Evolutionary conservation across 1,140 invertebrate species (phyloP).

Genomic region (Lordiphosa clarofinis): DNA sequence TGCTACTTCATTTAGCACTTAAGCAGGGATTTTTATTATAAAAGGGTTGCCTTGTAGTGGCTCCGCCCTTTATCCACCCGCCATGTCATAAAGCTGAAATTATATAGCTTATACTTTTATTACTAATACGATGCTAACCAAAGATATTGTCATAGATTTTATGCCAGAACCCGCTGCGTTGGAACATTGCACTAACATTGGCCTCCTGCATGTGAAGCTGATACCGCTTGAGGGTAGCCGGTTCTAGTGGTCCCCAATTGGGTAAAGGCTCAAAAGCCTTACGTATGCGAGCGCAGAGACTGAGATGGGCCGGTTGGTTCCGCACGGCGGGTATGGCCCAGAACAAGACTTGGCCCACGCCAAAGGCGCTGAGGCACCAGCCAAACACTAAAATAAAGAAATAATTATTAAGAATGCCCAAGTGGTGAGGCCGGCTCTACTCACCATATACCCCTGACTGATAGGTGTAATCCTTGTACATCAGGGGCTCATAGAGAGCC

Average conservation of each 20-base stretch:
- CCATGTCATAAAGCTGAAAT: conserved; percentile 47
- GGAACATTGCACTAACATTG: conserved; percentile 52
- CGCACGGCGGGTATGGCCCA: conserved; percentile 80
- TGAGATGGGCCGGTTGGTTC: conserved; percentile 56
- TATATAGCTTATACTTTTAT: conserved; percentile 63
- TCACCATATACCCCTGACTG: conserved; percentile 81
- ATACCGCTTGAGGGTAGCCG: conserved; percentile 64
- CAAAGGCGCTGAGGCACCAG: conserved; percentile 82
- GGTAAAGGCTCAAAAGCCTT: conserved; percentile 80
- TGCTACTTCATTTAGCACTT: conserved; percentile 67
- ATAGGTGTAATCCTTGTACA: conserved; percentile 81
- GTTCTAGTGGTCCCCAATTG: conserved; percentile 82
- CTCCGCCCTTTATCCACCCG: background rate
- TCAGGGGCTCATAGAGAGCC: conserved; percentile 80
- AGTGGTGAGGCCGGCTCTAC: conserved; percentile 3
- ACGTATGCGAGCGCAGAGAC: conserved; percentile 78
- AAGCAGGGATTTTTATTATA: conserved; percentile 62
- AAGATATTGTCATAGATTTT: conserved; percentile 79
- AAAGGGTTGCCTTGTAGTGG: conserved; percentile 50
- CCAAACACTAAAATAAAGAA: conserved; percentile 80
- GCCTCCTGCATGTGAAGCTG: conserved; percentile 50
- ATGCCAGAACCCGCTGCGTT: conserved; percentile 59
- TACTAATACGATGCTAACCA: conserved; percentile 61
- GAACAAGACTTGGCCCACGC: conserved; percentile 82
- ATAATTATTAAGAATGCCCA: conserved; percentile 9